Percentiles rank a stretch among this genome's conserved stretches.
Evolutionary conservation across 2,888 invertebrate genomes (phyloP).

Genomic region (Tenthredo scrophulariae): DNA sequence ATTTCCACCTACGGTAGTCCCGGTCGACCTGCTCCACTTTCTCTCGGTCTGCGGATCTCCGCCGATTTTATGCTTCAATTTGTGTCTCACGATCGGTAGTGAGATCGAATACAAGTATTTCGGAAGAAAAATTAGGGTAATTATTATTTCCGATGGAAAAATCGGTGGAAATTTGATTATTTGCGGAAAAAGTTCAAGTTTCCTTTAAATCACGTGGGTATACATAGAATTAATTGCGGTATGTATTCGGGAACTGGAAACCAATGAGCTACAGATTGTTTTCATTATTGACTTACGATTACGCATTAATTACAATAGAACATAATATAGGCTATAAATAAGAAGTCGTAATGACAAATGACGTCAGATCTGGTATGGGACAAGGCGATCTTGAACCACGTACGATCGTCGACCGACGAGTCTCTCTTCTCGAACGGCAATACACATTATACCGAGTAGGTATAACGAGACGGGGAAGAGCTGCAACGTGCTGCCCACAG

Average conservation of each 20-base stretch:
- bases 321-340: not conserved
- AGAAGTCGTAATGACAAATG: not conserved
- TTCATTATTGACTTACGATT: not conserved
- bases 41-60: constrained; percentile 25
- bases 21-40: constrained; percentile 40
- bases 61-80: constrained; percentile 2
- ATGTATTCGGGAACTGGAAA: too few species aligned
- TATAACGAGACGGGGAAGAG: constrained; percentile 8
- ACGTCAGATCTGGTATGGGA: constrained; percentile 11
- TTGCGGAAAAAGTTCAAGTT: too few species aligned
- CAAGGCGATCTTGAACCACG: constrained; percentile 31
- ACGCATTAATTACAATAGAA: not conserved
- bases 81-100: not conserved
- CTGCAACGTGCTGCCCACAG: not conserved
- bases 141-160: too few species aligned
- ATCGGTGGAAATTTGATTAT: too few species aligned
- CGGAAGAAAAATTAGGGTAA: too few species aligned
- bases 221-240: too few species aligned
- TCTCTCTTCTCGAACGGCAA: constrained; percentile 12
- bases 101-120: not conserved
- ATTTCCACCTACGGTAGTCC: constrained; percentile 7
- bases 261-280: too few species aligned
- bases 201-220: too few species aligned
- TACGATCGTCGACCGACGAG: not conserved
- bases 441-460: not conserved